A percentile compares a stretch with the other conserved stretches of the same genome.
Evolutionary conservation across 2,797 vertebrate species (phyloP).

Genomic region (Hemibagrus guttatus): DNA sequence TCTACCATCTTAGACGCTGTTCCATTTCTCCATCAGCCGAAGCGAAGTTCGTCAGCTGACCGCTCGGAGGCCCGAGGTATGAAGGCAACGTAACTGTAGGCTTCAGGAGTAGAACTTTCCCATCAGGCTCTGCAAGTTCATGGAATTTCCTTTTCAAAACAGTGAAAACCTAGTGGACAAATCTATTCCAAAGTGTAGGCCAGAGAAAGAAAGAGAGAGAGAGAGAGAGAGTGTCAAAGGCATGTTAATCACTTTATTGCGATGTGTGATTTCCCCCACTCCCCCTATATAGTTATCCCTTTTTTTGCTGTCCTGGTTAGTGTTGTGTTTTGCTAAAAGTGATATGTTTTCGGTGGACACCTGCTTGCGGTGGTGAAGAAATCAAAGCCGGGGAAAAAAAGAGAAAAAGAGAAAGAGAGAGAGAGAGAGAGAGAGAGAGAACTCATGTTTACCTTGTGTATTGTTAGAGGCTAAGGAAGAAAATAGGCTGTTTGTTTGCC

Average conservation of each 20-base stretch:
- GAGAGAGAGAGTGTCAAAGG: neutral
- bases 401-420: neutral
- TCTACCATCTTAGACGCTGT: neutral
- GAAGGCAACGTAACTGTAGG: slow-evolving; percentile 2
- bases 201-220: neutral
- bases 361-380: neutral
- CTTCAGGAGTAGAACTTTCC: slow-evolving; percentile 17
- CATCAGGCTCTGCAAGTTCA: neutral
- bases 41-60: neutral
- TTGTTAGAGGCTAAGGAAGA: neutral
- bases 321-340: neutral
- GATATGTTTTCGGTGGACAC: neutral
- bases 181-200: slow-evolving; percentile 1
- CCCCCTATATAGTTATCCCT: neutral
- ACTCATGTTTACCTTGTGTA: neutral
- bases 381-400: neutral
- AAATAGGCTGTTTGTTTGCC: slow-evolving; percentile 13
- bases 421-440: no score
- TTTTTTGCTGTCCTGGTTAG: neutral
- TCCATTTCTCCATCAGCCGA: neutral
- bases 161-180: slow-evolving; percentile 2
- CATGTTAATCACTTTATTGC: neutral
- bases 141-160: slow-evolving; percentile 39
- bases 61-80: neutral
- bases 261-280: neutral